Conservation (phyloP, 2,113 vertebrate species). For the Mastomys natalensis region DNA sequence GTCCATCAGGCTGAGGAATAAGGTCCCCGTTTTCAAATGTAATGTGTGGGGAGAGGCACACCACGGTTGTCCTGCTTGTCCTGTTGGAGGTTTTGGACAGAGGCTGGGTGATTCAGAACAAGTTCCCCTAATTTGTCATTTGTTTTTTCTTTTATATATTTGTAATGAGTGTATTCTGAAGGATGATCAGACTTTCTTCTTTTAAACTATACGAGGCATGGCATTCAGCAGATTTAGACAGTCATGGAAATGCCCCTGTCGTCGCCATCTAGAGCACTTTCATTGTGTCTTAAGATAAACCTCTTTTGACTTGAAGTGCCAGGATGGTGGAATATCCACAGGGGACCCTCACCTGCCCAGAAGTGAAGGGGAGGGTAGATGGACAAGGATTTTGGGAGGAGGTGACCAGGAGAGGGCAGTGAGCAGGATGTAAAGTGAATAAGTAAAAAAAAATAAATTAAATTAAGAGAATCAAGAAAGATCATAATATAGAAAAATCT, state of each 20-base stretch:
- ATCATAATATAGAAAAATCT: not conserved
- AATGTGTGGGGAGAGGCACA: not conserved
- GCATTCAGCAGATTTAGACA: not conserved
- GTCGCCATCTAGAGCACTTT: not conserved
- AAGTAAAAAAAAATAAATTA: too few relatives aligned
- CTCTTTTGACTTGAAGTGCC: too few relatives aligned
- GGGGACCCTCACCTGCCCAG: too few relatives aligned
- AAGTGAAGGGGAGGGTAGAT: too few relatives aligned
- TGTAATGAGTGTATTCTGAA: slow-evolving; percentile 1
- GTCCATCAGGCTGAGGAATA: not conserved
- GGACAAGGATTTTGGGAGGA: too few relatives aligned
- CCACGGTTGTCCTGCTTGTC: not conserved
- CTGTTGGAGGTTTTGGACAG: not conserved
- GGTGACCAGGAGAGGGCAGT: too few relatives aligned
- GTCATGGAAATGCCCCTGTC: not conserved
- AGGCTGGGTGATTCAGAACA: not conserved
- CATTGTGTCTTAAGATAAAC: not conserved
- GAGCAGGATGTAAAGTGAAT: too few relatives aligned
- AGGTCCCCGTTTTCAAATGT: not conserved
- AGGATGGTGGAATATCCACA: too few relatives aligned
- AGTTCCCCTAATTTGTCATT: not conserved
- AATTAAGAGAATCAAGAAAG: not conserved
- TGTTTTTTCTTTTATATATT: not conserved
- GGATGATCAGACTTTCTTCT: not conserved
- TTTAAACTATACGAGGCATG: not conserved